Evolutionary conservation across 1,140 invertebrate species (phyloP), one percentile per base, ranked within the genome.

Genomic region (Rhyacophila brunnea): DNA sequence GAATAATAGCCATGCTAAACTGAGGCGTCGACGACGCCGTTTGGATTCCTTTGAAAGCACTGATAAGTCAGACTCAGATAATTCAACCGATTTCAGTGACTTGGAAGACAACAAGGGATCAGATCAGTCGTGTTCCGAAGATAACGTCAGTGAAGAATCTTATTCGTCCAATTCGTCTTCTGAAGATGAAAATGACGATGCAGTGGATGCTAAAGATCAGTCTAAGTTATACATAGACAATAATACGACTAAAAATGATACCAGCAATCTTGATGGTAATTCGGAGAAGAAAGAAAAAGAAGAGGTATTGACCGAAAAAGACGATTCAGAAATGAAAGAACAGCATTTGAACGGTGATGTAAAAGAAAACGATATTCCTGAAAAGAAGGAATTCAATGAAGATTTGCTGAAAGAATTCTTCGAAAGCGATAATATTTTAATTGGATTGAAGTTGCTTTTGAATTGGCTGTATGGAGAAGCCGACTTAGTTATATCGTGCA

Each of bases 401-500:
- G 34, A 49, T 14, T 11, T 43, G 4, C 53, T 65, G 13, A 60
- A 43, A 19, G 36, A 60, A 14, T 65, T 65, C 23, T 32, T 65
- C 9, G 54, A 65, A 42, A 49, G 53, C 52, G 69, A 75, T 60
- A 78, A 78, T 53, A 70, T 72, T 56, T 65, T 80, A 42, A 66
- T 74, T 2, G 74, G 72, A 48, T 68, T 80, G 5, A 76, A 73
- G 54, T 61, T 79, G 47, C 61, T 79, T 13, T 68, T 73, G 60
- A 74, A 75, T 57, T 80, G 77, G 77, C 64, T 74, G 19, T 64
- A 75, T 3, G 70, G 68, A 38, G 76, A 80, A 64, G 76, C 74
- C 65, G 74, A 79, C 20, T 69, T 79, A n/a, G 73, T 79, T 35
- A 56, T 75, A 28, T 78, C 77, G 6, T 79, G 77, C 67, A 73